Conservation (phyloP, 2,113 vertebrate genomes). For the Hippocampus guttulatus region DNA sequence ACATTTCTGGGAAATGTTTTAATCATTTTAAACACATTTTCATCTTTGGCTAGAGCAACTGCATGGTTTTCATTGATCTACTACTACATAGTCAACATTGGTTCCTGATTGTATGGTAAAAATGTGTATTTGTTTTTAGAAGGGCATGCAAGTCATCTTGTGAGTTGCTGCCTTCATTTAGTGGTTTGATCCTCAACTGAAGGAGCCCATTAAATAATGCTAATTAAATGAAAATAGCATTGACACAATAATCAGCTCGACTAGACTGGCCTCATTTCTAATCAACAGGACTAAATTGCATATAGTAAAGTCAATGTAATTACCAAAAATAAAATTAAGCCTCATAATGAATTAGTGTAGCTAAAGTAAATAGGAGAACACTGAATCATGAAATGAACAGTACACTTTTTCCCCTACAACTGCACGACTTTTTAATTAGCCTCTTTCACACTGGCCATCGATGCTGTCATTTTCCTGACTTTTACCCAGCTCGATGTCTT, state of each 20-base stretch:
- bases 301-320: slow-evolving; percentile 1
- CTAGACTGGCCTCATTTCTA: not conserved
- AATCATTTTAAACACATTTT: not conserved
- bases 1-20: not conserved
- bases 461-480: not conserved
- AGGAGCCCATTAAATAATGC: slow-evolving; percentile 5
- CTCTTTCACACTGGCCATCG: not conserved
- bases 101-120: not conserved
- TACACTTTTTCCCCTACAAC: not conserved
- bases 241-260: slow-evolving; percentile 1
- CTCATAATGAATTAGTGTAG: not conserved
- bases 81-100: not conserved
- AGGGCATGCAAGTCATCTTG: not conserved
- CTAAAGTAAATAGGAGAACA: not conserved
- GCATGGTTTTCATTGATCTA: not conserved
- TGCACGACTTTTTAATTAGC: not conserved
- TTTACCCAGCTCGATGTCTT: not conserved
- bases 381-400: not conserved
- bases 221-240: slow-evolving; percentile 14
- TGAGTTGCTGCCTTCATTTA: not conserved
- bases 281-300: slow-evolving; percentile 2
- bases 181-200: not conserved
- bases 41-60: not conserved
- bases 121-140: not conserved
- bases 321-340: not conserved